A percentile compares a stretch with the other conserved stretches of the same genome.
Conservation (phyloP, 2,888 invertebrate genomes). For the Zonitis immaculata region DNA sequence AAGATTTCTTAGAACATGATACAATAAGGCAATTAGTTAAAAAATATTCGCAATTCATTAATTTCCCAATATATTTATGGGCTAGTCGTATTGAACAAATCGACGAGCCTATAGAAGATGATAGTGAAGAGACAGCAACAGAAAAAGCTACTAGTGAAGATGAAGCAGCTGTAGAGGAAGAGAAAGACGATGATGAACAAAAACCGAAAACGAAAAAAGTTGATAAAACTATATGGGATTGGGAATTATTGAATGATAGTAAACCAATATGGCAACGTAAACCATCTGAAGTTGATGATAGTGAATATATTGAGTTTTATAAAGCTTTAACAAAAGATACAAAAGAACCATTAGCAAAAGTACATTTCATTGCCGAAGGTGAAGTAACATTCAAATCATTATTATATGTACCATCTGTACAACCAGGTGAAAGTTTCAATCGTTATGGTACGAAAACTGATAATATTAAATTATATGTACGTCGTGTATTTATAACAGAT, state of each 20-base stretch:
- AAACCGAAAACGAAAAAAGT: slow-evolving; percentile 80
- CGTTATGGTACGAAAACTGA: slow-evolving; percentile 92
- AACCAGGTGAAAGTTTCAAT: slow-evolving; percentile 92
- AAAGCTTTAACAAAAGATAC: slow-evolving; percentile 89
- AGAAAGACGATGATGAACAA: slow-evolving; percentile 55
- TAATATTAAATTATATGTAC: slow-evolving; percentile 94
- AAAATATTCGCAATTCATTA: slow-evolving; percentile 99
- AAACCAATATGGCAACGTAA: slow-evolving; percentile 99
- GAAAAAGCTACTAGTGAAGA: slow-evolving; percentile 55
- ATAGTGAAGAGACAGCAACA: slow-evolving; percentile 50
- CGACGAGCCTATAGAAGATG: slow-evolving; percentile 62
- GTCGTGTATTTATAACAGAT: slow-evolving; percentile 98
- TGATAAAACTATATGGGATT: slow-evolving; percentile 96
- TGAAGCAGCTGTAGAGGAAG: slow-evolving; percentile 66
- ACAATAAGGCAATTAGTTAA: slow-evolving; percentile 86
- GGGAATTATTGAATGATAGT: slow-evolving; percentile 93
- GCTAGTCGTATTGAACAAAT: slow-evolving; percentile 67
- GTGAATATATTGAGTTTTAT: slow-evolving; percentile 94
- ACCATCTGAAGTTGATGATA: slow-evolving; percentile 73
- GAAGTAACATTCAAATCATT: slow-evolving; percentile 98
- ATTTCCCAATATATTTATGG: slow-evolving; percentile 98
- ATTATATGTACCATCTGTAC: slow-evolving; percentile 85
- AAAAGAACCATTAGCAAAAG: slow-evolving; percentile 76
- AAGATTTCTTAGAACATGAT: slow-evolving; percentile 90
- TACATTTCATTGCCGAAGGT: slow-evolving; percentile 97